phyloP scores from a whole-genome alignment of 1,140 invertebrate genomes.

The silkworm (Bombyx mori) region DNA sequence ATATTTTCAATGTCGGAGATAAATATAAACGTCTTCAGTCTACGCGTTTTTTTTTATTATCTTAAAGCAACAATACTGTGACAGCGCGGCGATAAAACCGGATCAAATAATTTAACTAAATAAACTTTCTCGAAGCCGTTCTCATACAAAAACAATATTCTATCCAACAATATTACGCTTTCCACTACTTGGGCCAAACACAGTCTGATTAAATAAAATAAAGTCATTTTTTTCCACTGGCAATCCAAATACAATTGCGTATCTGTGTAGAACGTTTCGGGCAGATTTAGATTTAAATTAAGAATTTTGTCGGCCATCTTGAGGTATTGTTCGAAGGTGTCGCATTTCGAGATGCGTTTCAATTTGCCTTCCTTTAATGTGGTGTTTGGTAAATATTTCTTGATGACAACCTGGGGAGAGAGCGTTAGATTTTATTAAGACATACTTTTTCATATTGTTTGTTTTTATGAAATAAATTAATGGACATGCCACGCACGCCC shows the following conservation, averaged over 20 bases:
- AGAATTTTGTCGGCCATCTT: slow-evolving; percentile 75
- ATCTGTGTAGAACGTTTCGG: slow-evolving; percentile 62
- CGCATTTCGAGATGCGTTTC: slow-evolving; percentile 69
- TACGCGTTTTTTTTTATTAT: slow-evolving; percentile 10
- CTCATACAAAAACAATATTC: slow-evolving; percentile 85
- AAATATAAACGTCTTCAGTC: background rate
- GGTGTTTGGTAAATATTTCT: slow-evolving; percentile 53
- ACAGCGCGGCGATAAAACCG: slow-evolving; percentile 82
- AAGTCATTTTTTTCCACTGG: slow-evolving; percentile 77
- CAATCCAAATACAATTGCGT: slow-evolving; percentile 61
- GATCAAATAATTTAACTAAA: slow-evolving; percentile 82
- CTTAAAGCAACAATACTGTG: slow-evolving; percentile 77
- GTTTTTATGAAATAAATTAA: no score
- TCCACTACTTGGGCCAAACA: slow-evolving; percentile 88
- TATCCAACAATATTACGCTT: slow-evolving; percentile 86
- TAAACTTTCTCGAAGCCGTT: slow-evolving; percentile 74
- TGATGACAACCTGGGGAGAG: slow-evolving; percentile 47
- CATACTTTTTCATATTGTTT: no score
- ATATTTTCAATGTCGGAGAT: background rate
- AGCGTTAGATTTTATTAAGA: no score
- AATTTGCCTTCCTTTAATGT: slow-evolving; percentile 46
- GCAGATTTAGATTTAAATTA: slow-evolving; percentile 61
- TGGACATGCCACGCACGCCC: no score
- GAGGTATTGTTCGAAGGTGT: slow-evolving; percentile 76
- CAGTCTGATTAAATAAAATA: slow-evolving; percentile 87